Evolutionary conservation across 2,888 invertebrate species (phyloP), one percentile per base, ranked within the genome.

Genomic region (Campaea margaritaria): DNA sequence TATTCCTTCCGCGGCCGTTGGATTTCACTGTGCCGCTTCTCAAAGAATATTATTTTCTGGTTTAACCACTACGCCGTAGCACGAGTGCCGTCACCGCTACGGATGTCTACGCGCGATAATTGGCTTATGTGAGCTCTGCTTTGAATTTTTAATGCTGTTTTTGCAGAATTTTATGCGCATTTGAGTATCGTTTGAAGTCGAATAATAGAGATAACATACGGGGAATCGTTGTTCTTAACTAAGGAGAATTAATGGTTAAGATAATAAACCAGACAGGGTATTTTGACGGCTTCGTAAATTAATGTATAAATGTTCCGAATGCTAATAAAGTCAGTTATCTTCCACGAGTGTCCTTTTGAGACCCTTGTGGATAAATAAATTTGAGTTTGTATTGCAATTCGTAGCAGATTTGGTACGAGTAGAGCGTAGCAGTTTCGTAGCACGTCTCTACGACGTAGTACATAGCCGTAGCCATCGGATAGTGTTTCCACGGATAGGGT

Each of bases 41-140:
- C 21, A 58, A 50, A 41, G 45, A 45, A 46, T 58, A 48, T 48
- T 43, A 53, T 44, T 58, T 48, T 49, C 58, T 34, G 39, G 44
- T 31, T 52, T 31, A 53, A 52, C 47, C 52, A 34, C 55, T 51
- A 60, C 67, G 57, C 9, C 64, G 66, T 70, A 69, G 53, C 62
- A 48, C 39, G 48, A 21, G 21, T 2, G 21, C 21, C 21, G 21
- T 21, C 2, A 5, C 21, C 21, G 62, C 64, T 69, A 63, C 62
- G 62, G 56, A 53, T 64, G 67, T 68, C 73, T 70, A 70, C 59
- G 67, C 63, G 64, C 61, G 68, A 70, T 73, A 75, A 70, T 70
- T 70, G 62, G 67, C 65, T 62, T 71, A 73, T 73, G 70, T 69
- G 45, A 65, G 58, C 62, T 57, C 49, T 43, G 44, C 59, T 60